Evolutionary conservation across 2,113 vertebrate genomes (phyloP).

Genomic region (Eublepharis macularius): DNA sequence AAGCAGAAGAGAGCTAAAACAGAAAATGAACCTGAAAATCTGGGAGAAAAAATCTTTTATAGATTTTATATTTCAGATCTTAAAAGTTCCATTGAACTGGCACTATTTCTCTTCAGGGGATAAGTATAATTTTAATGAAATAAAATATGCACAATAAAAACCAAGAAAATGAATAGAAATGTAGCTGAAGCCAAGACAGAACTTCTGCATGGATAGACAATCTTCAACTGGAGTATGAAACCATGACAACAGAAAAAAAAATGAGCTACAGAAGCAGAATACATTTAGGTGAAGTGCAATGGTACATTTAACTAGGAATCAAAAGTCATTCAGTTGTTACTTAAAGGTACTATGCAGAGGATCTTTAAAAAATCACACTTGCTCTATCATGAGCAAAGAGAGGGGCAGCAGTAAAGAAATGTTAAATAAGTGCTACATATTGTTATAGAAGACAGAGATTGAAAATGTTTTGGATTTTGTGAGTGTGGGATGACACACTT

Average conservation of each 20-base stretch:
- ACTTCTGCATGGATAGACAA: background rate
- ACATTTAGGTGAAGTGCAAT: background rate
- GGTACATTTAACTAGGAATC: background rate
- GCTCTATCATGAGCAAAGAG: background rate
- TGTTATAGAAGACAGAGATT: background rate
- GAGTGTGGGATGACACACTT: background rate
- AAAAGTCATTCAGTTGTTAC: slow-evolving; percentile 1
- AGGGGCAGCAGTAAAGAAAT: background rate
- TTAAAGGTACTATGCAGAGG: background rate
- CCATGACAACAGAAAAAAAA: slow-evolving; percentile 15
- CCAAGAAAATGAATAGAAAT: slow-evolving; percentile 4
- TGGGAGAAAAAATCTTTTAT: background rate
- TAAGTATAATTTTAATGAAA: slow-evolving; percentile 24
- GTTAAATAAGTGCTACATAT: background rate
- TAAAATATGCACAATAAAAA: slow-evolving; percentile 15
- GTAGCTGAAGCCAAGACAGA: background rate
- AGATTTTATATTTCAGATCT: background rate
- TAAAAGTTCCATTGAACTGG: background rate
- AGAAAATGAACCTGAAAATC: background rate
- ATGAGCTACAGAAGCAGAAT: background rate
- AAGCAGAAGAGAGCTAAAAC: background rate
- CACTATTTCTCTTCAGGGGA: background rate
- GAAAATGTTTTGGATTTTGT: background rate
- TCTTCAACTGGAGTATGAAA: background rate
- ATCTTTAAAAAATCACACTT: background rate